Base-by-base conservation (phyloP, 2,888 invertebrate species). In the Proisotoma minuta region DNA sequence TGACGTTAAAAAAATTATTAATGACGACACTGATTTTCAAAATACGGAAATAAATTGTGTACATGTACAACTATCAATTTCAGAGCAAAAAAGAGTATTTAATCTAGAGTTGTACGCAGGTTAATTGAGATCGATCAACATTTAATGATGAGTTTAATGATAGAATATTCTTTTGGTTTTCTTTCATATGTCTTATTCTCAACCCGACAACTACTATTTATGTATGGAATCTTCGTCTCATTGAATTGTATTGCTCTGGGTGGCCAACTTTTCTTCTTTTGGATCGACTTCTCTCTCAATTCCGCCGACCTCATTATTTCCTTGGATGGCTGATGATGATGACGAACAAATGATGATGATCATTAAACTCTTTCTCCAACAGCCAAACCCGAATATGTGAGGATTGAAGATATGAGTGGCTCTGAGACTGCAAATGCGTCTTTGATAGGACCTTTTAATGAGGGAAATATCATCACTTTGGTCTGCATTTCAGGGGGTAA, bases 371-470 rank as follows among this genome's bases (percentile, higher is more conserved):
- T 40, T 2, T 23, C 26, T 53, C 53, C 26, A 60, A 28, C 84
- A 89, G 91, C 91, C 74, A 86, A 85, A 79, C 91, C 91, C n/a
- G 84, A 85, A 71, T 85, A 85, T 69, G 85, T 90, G 70, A 83
- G 85, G 75, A 84, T 89, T 74, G 81, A 83, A 69, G 85, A 86
- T 65, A 84, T 82, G 54, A 84, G 85, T 62, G 85, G 84, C 2
- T 81, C 82, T 65, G 79, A 77, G 75, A 58, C 78, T 88, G 59
- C 79, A 43, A 87, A 89, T 74, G 84, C 84, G 0, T 80, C 84
- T 2, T 78, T 81, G 43, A 80, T 88, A 56, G 88, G 88, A 0
- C 87, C 89, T 0, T 82, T 87, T 72, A 82, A 84, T 72, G 89
- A 90, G 78, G 84, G 86, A 47, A 82, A 83, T 15, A 81, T 82